These are phyloP conservation scores for Lethenteron reissneri DNA, from an alignment of 2,113 vertebrate genomes.

Conservation along the genomic window DNA sequence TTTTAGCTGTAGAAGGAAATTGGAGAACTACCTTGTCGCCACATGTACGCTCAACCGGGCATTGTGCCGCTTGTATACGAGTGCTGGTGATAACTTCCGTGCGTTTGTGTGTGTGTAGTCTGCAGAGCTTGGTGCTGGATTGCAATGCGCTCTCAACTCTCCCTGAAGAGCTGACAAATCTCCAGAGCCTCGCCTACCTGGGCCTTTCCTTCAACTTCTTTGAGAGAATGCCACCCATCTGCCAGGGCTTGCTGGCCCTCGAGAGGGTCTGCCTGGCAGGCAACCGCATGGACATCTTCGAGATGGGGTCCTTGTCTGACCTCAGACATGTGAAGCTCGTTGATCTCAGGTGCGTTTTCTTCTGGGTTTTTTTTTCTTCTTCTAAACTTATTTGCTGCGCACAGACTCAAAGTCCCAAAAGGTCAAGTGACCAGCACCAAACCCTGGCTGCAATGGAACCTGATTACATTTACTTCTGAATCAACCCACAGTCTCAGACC, in stretches of 20 bases:
- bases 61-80: neutral
- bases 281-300: constrained; percentile 42
- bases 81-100: neutral
- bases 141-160: constrained; percentile 55
- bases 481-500: too few relatives aligned
- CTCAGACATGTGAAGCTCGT: constrained; percentile 47
- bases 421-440: too few relatives aligned
- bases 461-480: too few relatives aligned
- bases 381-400: too few relatives aligned
- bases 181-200: constrained; percentile 51
- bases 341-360: constrained; percentile 47
- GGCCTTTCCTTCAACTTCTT: constrained; percentile 83
- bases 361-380: too few relatives aligned
- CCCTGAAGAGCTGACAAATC: constrained; percentile 51
- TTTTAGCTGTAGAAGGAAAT: too few relatives aligned
- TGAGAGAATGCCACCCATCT: constrained; percentile 39
- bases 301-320: constrained; percentile 25
- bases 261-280: constrained; percentile 70
- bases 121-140: constrained; percentile 71
- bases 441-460: too few relatives aligned
- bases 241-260: constrained; percentile 37
- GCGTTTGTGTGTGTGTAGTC: constrained; percentile 20
- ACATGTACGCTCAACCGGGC: too few relatives aligned
- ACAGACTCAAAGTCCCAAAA: too few relatives aligned
- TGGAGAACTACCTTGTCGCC: too few relatives aligned